phyloP scores from a whole-genome alignment of 2,113 vertebrate genomes.

The Cyphomyrus plagiostoma region DNA sequence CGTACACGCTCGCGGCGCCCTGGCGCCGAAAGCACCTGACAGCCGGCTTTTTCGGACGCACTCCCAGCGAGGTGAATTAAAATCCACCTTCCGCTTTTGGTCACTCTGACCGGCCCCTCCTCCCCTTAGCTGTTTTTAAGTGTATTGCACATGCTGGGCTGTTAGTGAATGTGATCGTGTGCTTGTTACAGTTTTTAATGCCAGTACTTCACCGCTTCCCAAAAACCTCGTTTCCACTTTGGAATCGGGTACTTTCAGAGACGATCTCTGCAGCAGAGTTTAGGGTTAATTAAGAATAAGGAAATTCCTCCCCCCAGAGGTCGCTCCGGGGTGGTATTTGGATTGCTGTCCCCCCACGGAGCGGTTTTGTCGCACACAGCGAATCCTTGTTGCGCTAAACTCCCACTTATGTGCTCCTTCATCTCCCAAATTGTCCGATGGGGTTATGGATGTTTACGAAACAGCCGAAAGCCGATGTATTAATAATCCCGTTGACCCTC shows the following conservation, averaged over 20 bases:
- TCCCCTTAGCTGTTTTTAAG: background rate
- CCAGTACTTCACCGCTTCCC: background rate
- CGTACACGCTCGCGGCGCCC: background rate
- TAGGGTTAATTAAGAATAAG: slow-evolving; percentile 26
- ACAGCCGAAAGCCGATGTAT: background rate
- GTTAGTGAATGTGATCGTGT: background rate
- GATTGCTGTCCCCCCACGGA: slow-evolving; percentile 23
- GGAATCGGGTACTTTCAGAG: background rate
- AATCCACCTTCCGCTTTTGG: background rate
- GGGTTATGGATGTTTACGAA: slow-evolving; percentile 24
- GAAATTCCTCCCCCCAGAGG: slow-evolving; percentile 28
- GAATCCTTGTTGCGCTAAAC: slow-evolving; percentile 41
- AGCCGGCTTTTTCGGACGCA: background rate
- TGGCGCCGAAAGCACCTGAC: background rate
- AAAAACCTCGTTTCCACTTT: background rate
- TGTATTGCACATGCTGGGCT: background rate
- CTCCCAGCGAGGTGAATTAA: background rate
- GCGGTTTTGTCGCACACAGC: slow-evolving; percentile 36
- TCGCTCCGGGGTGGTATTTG: slow-evolving; percentile 31
- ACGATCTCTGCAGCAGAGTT: background rate
- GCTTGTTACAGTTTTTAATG: background rate
- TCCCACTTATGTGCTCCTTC: slow-evolving; percentile 33
- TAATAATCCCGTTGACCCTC: background rate
- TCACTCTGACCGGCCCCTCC: background rate
- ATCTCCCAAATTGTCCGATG: slow-evolving; percentile 26